These are phyloP conservation scores for Eira barbara DNA, from an alignment of 2,113 vertebrate genomes.

Conservation along the genomic window DNA sequence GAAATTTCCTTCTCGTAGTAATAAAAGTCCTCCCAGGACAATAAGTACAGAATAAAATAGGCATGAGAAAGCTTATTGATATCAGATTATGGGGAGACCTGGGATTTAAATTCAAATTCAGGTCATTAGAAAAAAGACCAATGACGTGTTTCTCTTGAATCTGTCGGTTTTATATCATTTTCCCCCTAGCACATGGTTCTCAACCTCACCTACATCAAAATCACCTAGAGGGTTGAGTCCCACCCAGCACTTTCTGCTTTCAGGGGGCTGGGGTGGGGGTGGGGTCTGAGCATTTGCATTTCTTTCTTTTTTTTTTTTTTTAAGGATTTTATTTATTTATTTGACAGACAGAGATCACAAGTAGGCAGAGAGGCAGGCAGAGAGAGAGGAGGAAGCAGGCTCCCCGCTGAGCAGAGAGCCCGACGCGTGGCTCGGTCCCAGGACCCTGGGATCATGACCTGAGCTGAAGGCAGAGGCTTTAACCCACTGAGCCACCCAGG, in stretches of 20 bases:
- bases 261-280: neutral
- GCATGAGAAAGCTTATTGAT: neutral
- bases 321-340: too few species aligned
- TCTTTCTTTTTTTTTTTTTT: too few species aligned
- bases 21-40: neutral
- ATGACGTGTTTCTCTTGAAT: neutral
- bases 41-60: neutral
- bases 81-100: slow-evolving; percentile 6
- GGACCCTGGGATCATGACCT: too few species aligned
- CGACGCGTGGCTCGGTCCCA: too few species aligned
- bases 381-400: too few species aligned
- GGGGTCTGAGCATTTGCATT: neutral
- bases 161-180: neutral
- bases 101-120: slow-evolving; percentile 42
- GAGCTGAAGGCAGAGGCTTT: too few species aligned
- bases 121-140: neutral
- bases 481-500: too few species aligned
- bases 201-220: neutral
- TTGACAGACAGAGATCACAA: too few species aligned
- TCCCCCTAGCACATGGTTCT: neutral
- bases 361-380: too few species aligned
- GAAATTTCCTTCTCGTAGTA: slow-evolving; percentile 7
- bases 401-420: too few species aligned
- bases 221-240: neutral
- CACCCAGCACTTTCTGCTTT: neutral